Conservation (phyloP, 2,888 invertebrate genomes). For the Drosophila longiperda region DNA sequence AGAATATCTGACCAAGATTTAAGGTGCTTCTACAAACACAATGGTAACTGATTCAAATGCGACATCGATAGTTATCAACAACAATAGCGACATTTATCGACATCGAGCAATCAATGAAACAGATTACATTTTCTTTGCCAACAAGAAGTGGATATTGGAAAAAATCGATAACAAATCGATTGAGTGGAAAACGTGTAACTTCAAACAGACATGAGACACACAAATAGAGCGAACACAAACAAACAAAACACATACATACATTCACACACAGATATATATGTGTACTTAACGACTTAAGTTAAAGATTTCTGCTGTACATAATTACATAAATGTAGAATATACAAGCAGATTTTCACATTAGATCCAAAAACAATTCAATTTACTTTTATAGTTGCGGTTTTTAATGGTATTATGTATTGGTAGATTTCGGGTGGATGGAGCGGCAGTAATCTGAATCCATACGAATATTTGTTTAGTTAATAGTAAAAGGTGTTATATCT, state of each 20-base stretch:
- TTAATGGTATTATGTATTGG: slow-evolving; percentile 22
- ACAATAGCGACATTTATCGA: slow-evolving; percentile 1
- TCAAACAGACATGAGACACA: slow-evolving; percentile 30
- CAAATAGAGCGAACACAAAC: slow-evolving; percentile 34
- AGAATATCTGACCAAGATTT: slow-evolving; percentile 14
- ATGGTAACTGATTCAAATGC: slow-evolving; percentile 27
- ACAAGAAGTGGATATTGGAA: slow-evolving; percentile 13
- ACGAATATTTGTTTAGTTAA: not conserved
- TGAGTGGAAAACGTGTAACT: not conserved
- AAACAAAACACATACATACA: slow-evolving; percentile 20
- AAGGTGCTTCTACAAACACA: slow-evolving; percentile 23
- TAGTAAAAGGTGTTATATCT: not conserved
- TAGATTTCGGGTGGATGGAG: slow-evolving; percentile 14
- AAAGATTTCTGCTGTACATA: not conserved
- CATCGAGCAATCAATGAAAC: not conserved
- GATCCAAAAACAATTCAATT: slow-evolving; percentile 6
- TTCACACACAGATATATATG: slow-evolving; percentile 7
- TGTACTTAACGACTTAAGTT: slow-evolving; percentile 3
- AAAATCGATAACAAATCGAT: slow-evolving; percentile 8
- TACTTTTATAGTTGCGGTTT: slow-evolving; percentile 10
- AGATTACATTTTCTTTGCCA: not conserved
- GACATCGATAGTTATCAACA: slow-evolving; percentile 27
- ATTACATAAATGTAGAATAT: not conserved
- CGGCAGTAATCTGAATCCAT: slow-evolving; percentile 12
- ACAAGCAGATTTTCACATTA: not conserved